Evolutionary conservation across 1,140 invertebrate genomes (phyloP).

Genomic region (Dryas iulia): DNA sequence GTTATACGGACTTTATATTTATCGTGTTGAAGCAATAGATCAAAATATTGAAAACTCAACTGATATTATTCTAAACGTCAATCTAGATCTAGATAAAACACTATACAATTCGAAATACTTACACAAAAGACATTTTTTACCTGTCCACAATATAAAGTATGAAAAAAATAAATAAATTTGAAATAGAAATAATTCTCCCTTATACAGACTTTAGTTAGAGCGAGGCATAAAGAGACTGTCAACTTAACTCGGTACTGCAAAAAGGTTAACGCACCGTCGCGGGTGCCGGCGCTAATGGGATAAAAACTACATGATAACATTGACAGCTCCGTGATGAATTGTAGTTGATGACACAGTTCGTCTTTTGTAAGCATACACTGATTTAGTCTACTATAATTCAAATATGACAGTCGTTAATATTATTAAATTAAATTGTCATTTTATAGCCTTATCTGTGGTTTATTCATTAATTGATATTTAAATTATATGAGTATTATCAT

Average conservation of each 20-base stretch:
- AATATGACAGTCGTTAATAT: background rate
- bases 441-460: background rate
- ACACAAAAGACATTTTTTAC: no score
- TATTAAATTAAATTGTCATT: no score
- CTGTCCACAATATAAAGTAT: background rate
- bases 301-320: slow-evolving; percentile 65
- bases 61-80: no score
- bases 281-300: slow-evolving; percentile 43
- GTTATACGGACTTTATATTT: no score
- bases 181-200: background rate
- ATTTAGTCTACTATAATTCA: slow-evolving; percentile 1
- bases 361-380: slow-evolving; percentile 19
- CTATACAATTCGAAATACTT: no score
- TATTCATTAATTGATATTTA: background rate
- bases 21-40: no score
- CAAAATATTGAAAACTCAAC: no score
- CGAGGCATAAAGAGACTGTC: background rate
- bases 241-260: slow-evolving; percentile 28
- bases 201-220: background rate
- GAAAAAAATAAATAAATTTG: background rate
- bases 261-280: slow-evolving; percentile 57
- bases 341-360: slow-evolving; percentile 51
- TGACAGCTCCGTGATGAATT: slow-evolving; percentile 63
- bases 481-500: background rate
- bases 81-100: no score